Conservation (phyloP, 2,113 vertebrate genomes). For the Nerophis ophidion region DNA sequence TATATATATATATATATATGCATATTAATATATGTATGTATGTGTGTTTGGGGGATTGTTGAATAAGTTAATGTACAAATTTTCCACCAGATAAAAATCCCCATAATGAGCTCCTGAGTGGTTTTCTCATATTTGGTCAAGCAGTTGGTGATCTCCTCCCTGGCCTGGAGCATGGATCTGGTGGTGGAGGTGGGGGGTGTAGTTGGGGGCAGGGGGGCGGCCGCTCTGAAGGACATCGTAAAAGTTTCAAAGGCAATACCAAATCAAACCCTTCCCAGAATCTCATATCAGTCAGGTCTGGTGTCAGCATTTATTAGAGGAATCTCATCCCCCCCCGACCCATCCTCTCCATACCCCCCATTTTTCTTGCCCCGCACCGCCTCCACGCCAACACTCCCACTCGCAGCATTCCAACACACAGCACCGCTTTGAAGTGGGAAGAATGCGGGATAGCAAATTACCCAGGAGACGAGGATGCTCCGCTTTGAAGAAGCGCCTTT, state of each 20-base stretch:
- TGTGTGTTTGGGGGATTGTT: too few species aligned
- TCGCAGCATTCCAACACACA: slow-evolving; percentile 74
- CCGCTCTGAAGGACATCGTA: slow-evolving; percentile 87
- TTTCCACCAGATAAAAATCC: too few species aligned
- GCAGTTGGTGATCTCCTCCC: too few species aligned
- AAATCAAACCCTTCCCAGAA: slow-evolving; percentile 94
- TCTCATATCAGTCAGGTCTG: slow-evolving; percentile 94
- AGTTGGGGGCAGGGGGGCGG: slow-evolving; percentile 46
- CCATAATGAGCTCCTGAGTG: too few species aligned
- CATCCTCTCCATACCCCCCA: slow-evolving; percentile 33
- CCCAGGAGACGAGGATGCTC: slow-evolving; percentile 88
- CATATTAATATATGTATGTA: too few species aligned
- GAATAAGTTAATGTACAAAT: too few species aligned
- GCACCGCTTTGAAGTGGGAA: slow-evolving; percentile 93
- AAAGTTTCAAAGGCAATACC: slow-evolving; percentile 93
- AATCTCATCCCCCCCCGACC: slow-evolving; percentile 79
- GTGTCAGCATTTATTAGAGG: slow-evolving; percentile 99
- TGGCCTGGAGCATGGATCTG: too few species aligned
- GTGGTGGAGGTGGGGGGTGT: too few species aligned
- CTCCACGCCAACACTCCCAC: slow-evolving; percentile 53
- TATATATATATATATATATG: too few species aligned
- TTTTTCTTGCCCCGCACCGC: not conserved
- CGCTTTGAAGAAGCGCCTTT: slow-evolving; percentile 97
- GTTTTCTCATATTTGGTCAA: too few species aligned
- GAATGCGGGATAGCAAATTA: slow-evolving; percentile 93